Evolutionary conservation across 37 sponge, comb jelly and placozoan species (phyloP).

Genomic region (Eunapius fragilis): DNA sequence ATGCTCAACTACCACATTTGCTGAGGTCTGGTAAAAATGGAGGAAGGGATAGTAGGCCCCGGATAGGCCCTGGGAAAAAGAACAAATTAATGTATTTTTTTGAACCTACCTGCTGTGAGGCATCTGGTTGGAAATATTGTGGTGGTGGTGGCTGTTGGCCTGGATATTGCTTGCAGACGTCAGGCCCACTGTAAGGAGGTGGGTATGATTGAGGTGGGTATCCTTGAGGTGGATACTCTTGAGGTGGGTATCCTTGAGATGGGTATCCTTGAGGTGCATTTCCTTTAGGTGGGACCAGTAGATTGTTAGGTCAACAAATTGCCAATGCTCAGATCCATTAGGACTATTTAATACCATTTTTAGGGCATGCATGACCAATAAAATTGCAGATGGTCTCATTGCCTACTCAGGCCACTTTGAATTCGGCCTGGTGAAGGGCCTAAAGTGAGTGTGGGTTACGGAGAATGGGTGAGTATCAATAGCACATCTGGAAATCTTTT

Average conservation of each 20-base stretch:
- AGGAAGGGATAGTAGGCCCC: too few species aligned
- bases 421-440: too few species aligned
- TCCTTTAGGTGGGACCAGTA: background rate
- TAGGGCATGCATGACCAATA: too few species aligned
- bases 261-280: background rate
- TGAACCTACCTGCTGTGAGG: background rate
- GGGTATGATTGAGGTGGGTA: background rate
- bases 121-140: background rate
- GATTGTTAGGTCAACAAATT: too few species aligned
- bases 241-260: background rate
- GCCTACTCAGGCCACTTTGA: too few species aligned
- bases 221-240: background rate
- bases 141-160: background rate
- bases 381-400: too few species aligned
- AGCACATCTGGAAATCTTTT: too few species aligned
- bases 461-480: too few species aligned
- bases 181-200: background rate
- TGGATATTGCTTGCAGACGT: background rate
- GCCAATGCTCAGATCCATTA: too few species aligned
- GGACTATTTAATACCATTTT: too few species aligned
- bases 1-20: background rate
- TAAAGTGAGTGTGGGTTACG: too few species aligned
- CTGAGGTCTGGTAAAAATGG: background rate
- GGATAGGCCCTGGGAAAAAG: too few species aligned
- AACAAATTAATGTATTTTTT: background rate